Evolutionary conservation across 2,797 vertebrate genomes (phyloP).

Genomic region (Ficedula albicollis): DNA sequence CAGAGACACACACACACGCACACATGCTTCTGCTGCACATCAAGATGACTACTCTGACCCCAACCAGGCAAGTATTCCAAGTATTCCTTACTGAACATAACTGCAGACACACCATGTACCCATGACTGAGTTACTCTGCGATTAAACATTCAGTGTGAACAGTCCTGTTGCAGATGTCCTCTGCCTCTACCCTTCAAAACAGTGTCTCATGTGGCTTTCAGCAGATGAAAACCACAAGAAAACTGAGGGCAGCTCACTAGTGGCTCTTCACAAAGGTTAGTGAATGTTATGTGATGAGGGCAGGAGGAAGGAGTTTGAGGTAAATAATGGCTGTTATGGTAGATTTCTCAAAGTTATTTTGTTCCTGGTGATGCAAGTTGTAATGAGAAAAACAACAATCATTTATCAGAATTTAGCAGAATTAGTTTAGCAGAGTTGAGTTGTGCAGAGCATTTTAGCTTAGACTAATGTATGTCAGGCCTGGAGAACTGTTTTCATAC

Average conservation of each 20-base stretch:
- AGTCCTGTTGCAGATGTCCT: background rate
- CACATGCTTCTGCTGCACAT: background rate
- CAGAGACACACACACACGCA: background rate
- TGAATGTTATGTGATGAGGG: background rate
- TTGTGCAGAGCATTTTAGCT: background rate
- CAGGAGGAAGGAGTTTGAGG: background rate
- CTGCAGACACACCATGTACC: background rate
- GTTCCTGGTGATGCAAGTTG: background rate
- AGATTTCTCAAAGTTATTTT: background rate
- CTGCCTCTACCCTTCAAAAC: background rate
- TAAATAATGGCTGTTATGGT: background rate
- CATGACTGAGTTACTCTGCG: background rate
- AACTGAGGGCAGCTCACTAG: background rate
- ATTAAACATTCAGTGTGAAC: background rate
- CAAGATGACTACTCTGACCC: background rate
- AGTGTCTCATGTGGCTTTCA: background rate
- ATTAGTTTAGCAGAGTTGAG: background rate
- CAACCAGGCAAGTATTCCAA: background rate
- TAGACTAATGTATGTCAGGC: background rate
- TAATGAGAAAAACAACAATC: background rate
- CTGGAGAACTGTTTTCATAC: background rate
- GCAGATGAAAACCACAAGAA: background rate
- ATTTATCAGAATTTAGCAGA: background rate
- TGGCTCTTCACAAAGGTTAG: background rate
- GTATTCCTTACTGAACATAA: background rate